phyloP scores from a whole-genome alignment of 1,140 invertebrate genomes.

The Diplogasteroides magnus region DNA sequence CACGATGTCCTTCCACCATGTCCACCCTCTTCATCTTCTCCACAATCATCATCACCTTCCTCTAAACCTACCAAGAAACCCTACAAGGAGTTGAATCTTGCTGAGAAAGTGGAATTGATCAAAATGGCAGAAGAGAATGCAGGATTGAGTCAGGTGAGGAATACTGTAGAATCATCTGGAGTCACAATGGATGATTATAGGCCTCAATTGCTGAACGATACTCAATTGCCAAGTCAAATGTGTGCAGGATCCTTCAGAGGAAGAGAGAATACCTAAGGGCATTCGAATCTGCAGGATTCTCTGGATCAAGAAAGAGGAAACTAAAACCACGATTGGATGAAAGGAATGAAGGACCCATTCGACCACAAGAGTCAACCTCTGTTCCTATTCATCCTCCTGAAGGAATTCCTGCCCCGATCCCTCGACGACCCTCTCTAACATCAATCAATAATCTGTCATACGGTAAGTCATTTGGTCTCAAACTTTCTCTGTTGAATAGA shows the following conservation, averaged over 20 bases:
- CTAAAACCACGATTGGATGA: conserved; percentile 22
- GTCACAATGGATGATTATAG: neutral
- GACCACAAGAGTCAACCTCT: conserved; percentile 1
- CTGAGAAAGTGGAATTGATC: conserved; percentile 49
- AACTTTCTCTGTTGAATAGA: conserved; percentile 4
- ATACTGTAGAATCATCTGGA: neutral
- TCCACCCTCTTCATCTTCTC: neutral
- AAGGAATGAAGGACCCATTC: conserved; percentile 4
- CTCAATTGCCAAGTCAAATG: conserved; percentile 48
- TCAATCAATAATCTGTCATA: conserved; percentile 18
- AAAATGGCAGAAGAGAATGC: conserved; percentile 44
- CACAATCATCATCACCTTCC: neutral
- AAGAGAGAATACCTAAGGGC: conserved; percentile 45
- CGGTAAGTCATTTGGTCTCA: no score
- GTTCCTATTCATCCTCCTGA: neutral
- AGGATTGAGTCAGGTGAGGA: conserved; percentile 36
- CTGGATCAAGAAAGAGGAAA: conserved; percentile 43
- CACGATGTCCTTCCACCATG: no score
- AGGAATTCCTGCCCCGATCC: conserved; percentile 4
- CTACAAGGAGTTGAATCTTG: conserved; percentile 50
- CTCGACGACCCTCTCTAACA: conserved; percentile 5
- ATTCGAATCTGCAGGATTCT: conserved; percentile 43
- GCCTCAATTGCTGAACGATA: conserved; percentile 48
- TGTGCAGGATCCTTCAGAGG: conserved; percentile 48
- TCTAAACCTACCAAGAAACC: conserved; percentile 38